phyloP scores from a whole-genome alignment of 2,113 vertebrate genomes.

The Siphamia tubifer region DNA sequence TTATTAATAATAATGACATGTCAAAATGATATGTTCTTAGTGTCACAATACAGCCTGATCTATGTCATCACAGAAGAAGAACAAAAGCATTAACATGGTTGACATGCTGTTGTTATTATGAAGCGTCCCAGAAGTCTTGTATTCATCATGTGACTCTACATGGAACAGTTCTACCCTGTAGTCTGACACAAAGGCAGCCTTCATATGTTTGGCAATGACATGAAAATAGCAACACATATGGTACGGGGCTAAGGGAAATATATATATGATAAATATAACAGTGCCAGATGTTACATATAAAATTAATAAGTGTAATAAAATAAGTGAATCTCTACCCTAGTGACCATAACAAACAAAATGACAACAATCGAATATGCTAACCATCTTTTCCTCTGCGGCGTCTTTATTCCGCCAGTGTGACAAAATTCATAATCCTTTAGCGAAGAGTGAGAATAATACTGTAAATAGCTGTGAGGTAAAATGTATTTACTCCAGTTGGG shows the following conservation, averaged over 20 bases:
- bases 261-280: background rate
- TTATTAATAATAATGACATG: no score
- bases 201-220: background rate
- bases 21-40: no score
- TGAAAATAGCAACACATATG: background rate
- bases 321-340: background rate
- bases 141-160: no score
- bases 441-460: background rate
- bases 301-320: background rate
- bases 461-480: background rate
- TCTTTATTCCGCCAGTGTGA: no score
- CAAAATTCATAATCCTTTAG: background rate
- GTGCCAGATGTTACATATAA: background rate
- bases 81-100: background rate
- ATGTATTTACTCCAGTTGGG: background rate
- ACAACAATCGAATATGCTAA: background rate
- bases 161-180: no score
- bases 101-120: background rate
- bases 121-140: no score
- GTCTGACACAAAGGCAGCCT: background rate
- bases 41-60: background rate
- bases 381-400: background rate
- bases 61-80: background rate
- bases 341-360: background rate
- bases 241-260: background rate